phyloP scores from a whole-genome alignment of 2,113 vertebrate genomes.

The Spilogale gracilis region DNA sequence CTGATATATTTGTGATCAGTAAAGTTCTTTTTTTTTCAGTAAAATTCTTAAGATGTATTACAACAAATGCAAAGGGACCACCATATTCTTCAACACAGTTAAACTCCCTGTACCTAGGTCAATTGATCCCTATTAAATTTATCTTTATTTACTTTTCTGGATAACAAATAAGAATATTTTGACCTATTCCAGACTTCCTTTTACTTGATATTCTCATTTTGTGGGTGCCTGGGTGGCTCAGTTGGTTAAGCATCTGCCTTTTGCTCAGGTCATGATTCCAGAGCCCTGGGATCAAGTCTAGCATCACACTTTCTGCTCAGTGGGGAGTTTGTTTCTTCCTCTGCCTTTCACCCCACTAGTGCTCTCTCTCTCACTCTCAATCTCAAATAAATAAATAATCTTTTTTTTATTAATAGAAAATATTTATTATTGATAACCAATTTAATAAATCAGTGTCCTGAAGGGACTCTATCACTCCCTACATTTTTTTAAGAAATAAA shows the following conservation, averaged over 20 bases:
- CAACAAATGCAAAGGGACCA: not conserved
- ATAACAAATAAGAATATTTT: not conserved
- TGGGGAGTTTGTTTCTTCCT: not conserved
- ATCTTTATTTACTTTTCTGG: not conserved
- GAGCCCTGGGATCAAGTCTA: not conserved
- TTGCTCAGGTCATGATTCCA: not conserved
- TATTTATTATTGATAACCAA: not conserved
- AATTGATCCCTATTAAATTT: not conserved
- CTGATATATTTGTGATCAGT: not conserved
- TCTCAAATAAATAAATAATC: no score
- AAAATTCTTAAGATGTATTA: not conserved
- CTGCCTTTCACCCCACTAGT: not conserved
- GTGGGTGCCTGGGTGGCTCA: not conserved
- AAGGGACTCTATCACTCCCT: not conserved
- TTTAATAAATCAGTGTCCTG: not conserved
- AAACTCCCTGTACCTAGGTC: not conserved
- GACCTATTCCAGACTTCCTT: not conserved
- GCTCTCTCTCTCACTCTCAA: not conserved
- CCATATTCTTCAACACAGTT: not conserved
- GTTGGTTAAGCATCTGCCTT: not conserved
- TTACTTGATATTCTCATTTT: not conserved
- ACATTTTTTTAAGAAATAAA: not conserved
- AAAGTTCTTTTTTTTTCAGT: not conserved
- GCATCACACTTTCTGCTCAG: not conserved
- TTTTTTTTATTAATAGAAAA: not conserved